Conservation (phyloP, 2,797 vertebrate species). For the Sphaeramia orbicularis region DNA sequence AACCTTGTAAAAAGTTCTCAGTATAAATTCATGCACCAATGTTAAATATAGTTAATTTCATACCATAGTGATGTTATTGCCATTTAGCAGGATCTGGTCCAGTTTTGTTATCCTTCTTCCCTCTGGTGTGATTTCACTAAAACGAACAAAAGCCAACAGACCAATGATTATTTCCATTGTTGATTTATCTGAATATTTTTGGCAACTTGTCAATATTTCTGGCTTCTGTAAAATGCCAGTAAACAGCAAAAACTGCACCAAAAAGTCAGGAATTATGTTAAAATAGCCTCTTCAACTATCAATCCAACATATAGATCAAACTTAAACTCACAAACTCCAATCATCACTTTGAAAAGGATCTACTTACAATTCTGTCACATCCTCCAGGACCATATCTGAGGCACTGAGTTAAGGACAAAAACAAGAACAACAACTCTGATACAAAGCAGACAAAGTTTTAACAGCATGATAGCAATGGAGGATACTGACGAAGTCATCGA, state of each 20-base stretch:
- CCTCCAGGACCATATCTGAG: conserved; percentile 92
- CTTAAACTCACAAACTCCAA: too few species aligned
- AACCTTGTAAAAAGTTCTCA: too few species aligned
- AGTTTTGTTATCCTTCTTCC: conserved; percentile 96
- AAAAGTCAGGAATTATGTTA: too few species aligned
- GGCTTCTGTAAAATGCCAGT: too few species aligned
- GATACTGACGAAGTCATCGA: conserved; percentile 99
- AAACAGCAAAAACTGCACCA: too few species aligned
- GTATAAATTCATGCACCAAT: not conserved
- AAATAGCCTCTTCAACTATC: too few species aligned
- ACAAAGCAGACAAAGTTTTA: not conserved
- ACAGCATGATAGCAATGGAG: conserved; percentile 69
- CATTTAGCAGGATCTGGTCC: conserved; percentile 96
- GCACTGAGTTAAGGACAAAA: conserved; percentile 74
- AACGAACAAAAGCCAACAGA: conserved; percentile 14
- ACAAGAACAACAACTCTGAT: conserved; percentile 5
- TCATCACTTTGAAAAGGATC: too few species aligned
- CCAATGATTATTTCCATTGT: too few species aligned
- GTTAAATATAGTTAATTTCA: conserved; percentile 7
- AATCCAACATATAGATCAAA: not conserved
- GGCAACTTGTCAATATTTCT: too few species aligned
- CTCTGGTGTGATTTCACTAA: conserved; percentile 95
- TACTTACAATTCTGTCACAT: conserved; percentile 94
- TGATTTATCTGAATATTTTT: too few species aligned
- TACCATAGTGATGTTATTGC: conserved; percentile 98